These are phyloP conservation scores for Empidonax alnorum DNA, from an alignment of 2,113 vertebrate species.

Conservation along the genomic window DNA sequence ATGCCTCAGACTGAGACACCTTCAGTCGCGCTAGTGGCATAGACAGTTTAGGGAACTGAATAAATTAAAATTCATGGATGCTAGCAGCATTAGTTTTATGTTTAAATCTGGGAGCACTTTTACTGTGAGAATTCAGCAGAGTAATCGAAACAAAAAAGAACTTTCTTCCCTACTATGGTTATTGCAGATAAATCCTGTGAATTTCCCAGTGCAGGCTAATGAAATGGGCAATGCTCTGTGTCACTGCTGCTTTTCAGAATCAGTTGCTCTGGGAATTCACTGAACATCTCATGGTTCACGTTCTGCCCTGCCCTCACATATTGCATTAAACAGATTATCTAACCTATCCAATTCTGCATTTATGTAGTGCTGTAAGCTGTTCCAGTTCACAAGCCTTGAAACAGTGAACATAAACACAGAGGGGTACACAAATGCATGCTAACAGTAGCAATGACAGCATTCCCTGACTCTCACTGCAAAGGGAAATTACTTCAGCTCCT, in stretches of 20 bases:
- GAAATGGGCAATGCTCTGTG: background rate
- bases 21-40: background rate
- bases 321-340: background rate
- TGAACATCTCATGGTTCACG: background rate
- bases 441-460: background rate
- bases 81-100: background rate
- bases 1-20: background rate
- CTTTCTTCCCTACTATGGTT: background rate
- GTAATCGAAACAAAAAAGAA: background rate
- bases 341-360: background rate
- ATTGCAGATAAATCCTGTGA: background rate
- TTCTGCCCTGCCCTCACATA: background rate
- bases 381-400: background rate
- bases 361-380: background rate
- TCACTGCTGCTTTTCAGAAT: background rate
- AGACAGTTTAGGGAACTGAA: background rate
- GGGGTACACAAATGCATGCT: background rate
- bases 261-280: background rate
- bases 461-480: background rate
- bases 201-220: background rate
- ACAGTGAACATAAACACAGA: background rate
- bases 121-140: background rate
- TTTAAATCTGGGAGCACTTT: background rate
- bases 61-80: background rate
- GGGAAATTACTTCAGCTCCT: background rate